Evolutionary conservation across 2,113 vertebrate genomes (phyloP), one percentile per base, ranked within the genome.

Genomic region (Engystomops pustulosus): DNA sequence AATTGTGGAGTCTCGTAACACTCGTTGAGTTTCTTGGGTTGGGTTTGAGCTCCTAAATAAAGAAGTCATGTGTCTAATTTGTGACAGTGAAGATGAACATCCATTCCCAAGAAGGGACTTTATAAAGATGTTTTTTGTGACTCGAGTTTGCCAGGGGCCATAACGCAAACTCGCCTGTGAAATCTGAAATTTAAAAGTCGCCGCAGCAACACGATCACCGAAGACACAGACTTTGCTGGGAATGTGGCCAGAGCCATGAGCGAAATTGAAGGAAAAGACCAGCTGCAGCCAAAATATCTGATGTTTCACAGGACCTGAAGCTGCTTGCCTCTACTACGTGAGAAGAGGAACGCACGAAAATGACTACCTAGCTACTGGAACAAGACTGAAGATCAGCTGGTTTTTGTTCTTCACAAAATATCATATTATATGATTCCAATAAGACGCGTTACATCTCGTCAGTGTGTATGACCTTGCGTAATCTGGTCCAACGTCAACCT

Each of bases 161-260:
- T 17, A 34, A 53, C 20, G 8, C 15, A 47, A 76, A 34, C 45
- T 32, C 32, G 47, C 34, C 20, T 23, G 45, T 30, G 45, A 34
- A 32, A 8, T 49, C 53, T 53, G 15, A 30, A 47, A 74, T 49
- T 14, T 74, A 47, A 23, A 74, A 74, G 70, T 15, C 30, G 32
- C 3, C 53, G 45, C 25, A 32, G 47, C 27, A 75, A 75, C 25
- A 32, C 15, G 45, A 32, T 75, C 45, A 49, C 27, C 45, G 17
- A 75, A 51, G 45, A 53, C 18, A 53, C 45, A 75, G 47, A 6
- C 27, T 34, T 45, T 75, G 72, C 71, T 51, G 45, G 72, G 47
- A 75, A 75, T 18, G 30, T 23, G 47, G 20, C 45, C 72, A 53
- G 45, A 53, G 45, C 45, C 72, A 75, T 34, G 72, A 75, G 72